These are phyloP conservation scores for Drosophila pullipes DNA, from an alignment of 2,888 invertebrate genomes.

Conservation along the genomic window DNA sequence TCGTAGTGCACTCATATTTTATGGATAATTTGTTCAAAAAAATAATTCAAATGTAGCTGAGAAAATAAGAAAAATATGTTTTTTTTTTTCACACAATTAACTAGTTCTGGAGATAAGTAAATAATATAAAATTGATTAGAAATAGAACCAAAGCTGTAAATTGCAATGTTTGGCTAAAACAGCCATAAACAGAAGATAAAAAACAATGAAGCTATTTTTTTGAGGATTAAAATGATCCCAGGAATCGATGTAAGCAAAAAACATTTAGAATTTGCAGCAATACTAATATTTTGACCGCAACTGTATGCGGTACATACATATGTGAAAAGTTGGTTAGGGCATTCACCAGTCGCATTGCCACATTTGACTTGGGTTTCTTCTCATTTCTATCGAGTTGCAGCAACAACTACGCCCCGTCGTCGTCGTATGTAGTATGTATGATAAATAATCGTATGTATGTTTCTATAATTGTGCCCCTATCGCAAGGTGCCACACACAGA, in stretches of 20 bases:
- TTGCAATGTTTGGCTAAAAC: no score
- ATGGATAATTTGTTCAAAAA: neutral
- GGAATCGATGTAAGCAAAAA: neutral
- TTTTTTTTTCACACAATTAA: neutral
- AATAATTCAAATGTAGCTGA: neutral
- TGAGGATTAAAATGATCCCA: neutral
- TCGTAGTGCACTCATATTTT: no score
- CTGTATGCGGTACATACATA: neutral
- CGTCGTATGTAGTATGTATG: conserved; percentile 9
- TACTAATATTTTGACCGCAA: neutral
- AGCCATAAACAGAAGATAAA: no score
- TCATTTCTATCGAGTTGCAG: neutral
- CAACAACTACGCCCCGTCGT: neutral
- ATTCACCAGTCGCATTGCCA: neutral
- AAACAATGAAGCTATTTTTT: neutral
- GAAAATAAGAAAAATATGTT: neutral
- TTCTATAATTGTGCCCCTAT: conserved; percentile 34
- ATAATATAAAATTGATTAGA: neutral
- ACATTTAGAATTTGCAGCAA: conserved; percentile 1
- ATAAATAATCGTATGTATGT: conserved; percentile 44
- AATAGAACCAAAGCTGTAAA: no score
- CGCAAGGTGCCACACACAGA: conserved; percentile 21
- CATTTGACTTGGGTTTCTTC: neutral
- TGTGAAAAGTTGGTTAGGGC: neutral
- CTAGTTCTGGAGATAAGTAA: neutral